Evolutionary conservation across 2,888 invertebrate species (phyloP).

Genomic region (Kryphioiulus occultus): DNA sequence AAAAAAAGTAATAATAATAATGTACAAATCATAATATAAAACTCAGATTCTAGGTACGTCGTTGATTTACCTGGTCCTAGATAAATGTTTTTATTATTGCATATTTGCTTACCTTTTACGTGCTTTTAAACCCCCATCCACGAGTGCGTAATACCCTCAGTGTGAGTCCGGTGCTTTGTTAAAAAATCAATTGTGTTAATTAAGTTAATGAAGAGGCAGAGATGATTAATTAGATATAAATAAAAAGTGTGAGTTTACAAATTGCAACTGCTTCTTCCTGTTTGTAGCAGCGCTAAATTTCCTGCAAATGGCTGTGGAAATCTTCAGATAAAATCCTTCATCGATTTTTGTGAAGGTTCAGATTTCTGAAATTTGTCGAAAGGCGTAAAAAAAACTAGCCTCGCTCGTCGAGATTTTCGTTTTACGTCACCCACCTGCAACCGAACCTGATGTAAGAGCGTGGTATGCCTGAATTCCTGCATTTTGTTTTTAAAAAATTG

Average conservation of each 20-base stretch:
- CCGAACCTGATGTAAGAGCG: too few relatives aligned
- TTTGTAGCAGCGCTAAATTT: not conserved
- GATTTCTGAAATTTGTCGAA: too few relatives aligned
- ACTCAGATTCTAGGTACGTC: constrained; percentile 26
- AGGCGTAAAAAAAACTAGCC: too few relatives aligned
- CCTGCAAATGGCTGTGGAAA: not conserved
- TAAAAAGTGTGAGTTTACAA: constrained; percentile 31
- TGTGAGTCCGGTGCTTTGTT: constrained; percentile 35
- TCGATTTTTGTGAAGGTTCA: too few relatives aligned
- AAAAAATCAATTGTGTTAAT: constrained; percentile 26
- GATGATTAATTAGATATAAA: constrained; percentile 26
- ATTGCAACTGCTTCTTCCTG: not conserved
- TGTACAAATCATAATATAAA: constrained; percentile 35
- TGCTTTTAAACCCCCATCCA: constrained; percentile 22
- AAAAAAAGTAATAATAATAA: not conserved
- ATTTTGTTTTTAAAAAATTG: too few relatives aligned
- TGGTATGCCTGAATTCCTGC: too few relatives aligned
- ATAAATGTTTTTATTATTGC: constrained; percentile 31
- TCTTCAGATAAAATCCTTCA: too few relatives aligned
- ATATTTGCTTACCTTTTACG: constrained; percentile 31
- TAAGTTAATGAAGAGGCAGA: constrained; percentile 22
- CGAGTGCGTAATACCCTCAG: constrained; percentile 35
- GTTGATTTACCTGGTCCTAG: constrained; percentile 26
- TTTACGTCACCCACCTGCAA: too few relatives aligned
- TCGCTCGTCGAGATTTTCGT: too few relatives aligned